Evolutionary conservation across 2,113 vertebrate genomes (phyloP).

Genomic region (Notarius lentiginosus): DNA sequence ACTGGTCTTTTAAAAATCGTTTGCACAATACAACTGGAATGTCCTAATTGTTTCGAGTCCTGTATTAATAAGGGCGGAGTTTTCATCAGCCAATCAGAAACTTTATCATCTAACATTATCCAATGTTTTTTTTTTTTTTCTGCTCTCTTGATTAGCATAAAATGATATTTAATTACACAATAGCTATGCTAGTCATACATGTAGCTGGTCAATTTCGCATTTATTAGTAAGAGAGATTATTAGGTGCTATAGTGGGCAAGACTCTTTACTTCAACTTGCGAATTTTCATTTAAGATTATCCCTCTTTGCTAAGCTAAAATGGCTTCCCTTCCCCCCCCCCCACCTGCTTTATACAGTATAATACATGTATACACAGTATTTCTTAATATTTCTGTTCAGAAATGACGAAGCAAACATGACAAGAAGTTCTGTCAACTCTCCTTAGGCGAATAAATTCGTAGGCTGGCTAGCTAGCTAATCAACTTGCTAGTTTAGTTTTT

Average conservation of each 20-base stretch:
- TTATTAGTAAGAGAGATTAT: neutral
- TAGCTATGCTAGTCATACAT: neutral
- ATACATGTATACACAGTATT: neutral
- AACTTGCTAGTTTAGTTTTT: neutral
- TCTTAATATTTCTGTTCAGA: neutral
- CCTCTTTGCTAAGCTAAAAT: neutral
- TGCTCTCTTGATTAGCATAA: neutral
- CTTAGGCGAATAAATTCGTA: neutral
- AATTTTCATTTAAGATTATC: neutral
- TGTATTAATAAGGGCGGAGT: neutral
- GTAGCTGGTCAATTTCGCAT: neutral
- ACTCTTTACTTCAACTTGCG: neutral
- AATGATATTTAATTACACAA: neutral
- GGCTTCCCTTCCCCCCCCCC: neutral
- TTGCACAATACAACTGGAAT: neutral
- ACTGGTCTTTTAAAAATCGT: neutral
- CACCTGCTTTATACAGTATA: neutral
- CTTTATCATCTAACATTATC: neutral
- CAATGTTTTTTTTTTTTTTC: neutral
- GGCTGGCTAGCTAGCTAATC: neutral
- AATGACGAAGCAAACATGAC: neutral
- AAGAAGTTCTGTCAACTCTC: neutral
- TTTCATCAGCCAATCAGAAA: constrained; percentile 7
- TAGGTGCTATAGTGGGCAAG: neutral
- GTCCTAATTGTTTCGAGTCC: neutral